Conservation (phyloP, 1,140 invertebrate species). For the Latrodectus geometricus region DNA sequence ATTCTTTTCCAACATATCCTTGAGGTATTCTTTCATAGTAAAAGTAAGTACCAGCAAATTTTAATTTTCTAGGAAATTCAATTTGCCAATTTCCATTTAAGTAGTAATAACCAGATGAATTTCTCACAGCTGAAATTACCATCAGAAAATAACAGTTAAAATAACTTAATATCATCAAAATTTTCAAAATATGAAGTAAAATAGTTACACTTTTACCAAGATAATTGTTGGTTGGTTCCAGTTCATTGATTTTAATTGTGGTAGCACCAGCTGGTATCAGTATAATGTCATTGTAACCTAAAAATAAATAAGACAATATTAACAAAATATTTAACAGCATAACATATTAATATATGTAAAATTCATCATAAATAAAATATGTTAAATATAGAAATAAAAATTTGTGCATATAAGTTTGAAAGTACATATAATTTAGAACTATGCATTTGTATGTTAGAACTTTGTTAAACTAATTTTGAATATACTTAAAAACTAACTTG, state of each 20-base stretch:
- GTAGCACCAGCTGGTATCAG: slow-evolving; percentile 93
- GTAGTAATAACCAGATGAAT: slow-evolving; percentile 85
- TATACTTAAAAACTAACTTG: no score
- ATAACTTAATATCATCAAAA: not conserved
- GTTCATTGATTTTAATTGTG: slow-evolving; percentile 87
- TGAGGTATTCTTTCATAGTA: slow-evolving; percentile 76
- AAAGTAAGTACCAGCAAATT: slow-evolving; percentile 86
- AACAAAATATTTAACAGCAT: not conserved
- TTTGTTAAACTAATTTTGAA: no score
- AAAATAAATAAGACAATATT: slow-evolving; percentile 6
- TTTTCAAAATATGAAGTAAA: not conserved
- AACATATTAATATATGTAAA: not conserved
- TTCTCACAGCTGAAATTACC: slow-evolving; percentile 79
- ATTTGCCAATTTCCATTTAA: slow-evolving; percentile 95
- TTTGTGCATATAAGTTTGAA: no score
- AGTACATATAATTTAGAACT: no score
- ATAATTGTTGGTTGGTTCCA: slow-evolving; percentile 88
- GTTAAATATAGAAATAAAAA: not conserved
- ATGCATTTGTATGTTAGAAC: no score
- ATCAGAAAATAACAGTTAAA: not conserved
- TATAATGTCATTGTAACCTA: slow-evolving; percentile 94
- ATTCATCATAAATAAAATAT: not conserved
- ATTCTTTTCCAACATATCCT: slow-evolving; percentile 85
- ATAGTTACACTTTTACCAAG: slow-evolving; percentile 76
- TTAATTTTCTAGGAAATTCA: slow-evolving; percentile 83